Evolutionary conservation across 2,113 vertebrate species (phyloP), one percentile per base, ranked within the genome.

Genomic region (Todiramphus saurophagus): DNA sequence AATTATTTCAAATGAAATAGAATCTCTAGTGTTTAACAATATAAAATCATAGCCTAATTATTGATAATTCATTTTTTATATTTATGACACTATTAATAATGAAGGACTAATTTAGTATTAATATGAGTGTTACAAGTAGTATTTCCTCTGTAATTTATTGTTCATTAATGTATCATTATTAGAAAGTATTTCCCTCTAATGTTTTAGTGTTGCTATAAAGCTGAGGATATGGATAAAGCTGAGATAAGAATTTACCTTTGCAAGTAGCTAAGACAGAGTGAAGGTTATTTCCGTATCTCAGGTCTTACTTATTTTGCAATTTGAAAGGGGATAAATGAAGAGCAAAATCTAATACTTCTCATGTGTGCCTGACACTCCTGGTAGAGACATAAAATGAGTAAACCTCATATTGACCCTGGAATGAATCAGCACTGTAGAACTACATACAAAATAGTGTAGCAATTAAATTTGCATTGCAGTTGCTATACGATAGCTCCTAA

Each of bases 131-230:
- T 90, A 75, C 55, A 86, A 97, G 86, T 93, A 89, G 83, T 77
- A 90, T 87, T 95, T 97, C 72, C 73, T 44, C 48, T 91, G 87
- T 96, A 96, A 97, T 98, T 97, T 96, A 94, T 95, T 75, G 83
- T 96, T 97, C 96, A 94, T 98, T 97, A 98, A 97, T 84, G 83
- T 94, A 83, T 95, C 95, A 68, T 94, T 96, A 95, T 96, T 93
- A 93, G 94, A 77, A 95, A 92, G 72, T 69, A 90, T 94, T 93
- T 91, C 59, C 83, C 51, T 92, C 53, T 97, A 94, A 96, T 91
- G 66, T 79, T 95, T 96, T 97, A 94, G 64, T 86, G 50, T 88
- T 93, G 58, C 88, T 91, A 82, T 93, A 96, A 97, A 97, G 68
- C 85, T 74, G 58, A 86, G 33, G 59, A 58, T 83, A 92, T 4